Evolutionary conservation across 2,888 invertebrate species (phyloP).

Genomic region (Chydorus sphaericus): DNA sequence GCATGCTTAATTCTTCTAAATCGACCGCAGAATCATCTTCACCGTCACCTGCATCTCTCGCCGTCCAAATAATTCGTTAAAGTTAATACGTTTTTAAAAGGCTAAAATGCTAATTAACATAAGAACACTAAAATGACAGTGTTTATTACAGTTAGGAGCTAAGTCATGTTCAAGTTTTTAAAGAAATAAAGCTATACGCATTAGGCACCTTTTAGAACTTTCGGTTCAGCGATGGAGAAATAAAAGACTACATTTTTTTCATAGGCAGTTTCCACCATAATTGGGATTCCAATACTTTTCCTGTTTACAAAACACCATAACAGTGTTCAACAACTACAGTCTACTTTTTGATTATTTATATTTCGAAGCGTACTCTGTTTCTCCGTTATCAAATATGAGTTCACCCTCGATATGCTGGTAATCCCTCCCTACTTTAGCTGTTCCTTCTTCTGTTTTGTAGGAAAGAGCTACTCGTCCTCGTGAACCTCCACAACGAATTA

Average conservation of each 20-base stretch:
- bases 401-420: constrained; percentile 65
- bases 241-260: constrained; percentile 90
- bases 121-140: too few species aligned
- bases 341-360: background rate
- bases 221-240: constrained; percentile 82
- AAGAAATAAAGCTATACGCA: background rate
- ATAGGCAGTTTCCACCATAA: constrained; percentile 93
- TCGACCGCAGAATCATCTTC: background rate
- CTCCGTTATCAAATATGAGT: constrained; percentile 90
- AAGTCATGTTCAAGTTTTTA: background rate
- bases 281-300: constrained; percentile 66
- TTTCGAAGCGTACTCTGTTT: constrained; percentile 76
- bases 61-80: background rate
- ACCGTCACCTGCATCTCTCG: background rate
- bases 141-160: too few species aligned
- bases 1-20: constrained; percentile 21
- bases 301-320: constrained; percentile 47
- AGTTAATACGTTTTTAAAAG: background rate
- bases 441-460: constrained; percentile 82
- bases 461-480: constrained; percentile 79
- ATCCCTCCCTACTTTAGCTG: constrained; percentile 79
- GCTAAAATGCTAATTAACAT: background rate
- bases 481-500: constrained; percentile 78
- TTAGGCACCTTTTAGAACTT: constrained; percentile 62
- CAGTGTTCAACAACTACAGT: too few species aligned